A percentile compares a stretch with the other conserved stretches of the same genome.
These are phyloP conservation scores for Dipodomys merriami DNA, from an alignment of 2,113 vertebrate species.

Conservation along the genomic window DNA sequence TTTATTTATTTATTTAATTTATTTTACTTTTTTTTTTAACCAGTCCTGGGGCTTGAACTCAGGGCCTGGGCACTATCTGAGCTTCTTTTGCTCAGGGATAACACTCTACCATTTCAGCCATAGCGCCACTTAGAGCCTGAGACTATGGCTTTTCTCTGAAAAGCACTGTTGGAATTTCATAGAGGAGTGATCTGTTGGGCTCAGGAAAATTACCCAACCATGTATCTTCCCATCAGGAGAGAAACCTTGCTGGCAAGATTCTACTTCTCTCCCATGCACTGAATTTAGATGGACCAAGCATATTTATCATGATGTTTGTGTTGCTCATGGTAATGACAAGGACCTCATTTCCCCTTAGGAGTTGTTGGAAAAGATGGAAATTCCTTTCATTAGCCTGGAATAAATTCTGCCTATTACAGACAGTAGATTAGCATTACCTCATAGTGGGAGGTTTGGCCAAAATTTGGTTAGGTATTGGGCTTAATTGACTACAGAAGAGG, in stretches of 20 bases:
- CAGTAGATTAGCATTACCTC: neutral
- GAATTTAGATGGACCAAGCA: neutral
- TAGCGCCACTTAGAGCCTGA: neutral
- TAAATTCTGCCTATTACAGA: neutral
- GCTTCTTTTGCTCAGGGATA: too few species aligned
- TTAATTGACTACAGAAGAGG: neutral
- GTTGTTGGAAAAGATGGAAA: slow-evolving; percentile 7
- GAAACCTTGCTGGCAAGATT: neutral
- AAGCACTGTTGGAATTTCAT: neutral
- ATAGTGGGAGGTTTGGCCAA: neutral
- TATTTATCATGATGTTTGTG: neutral
- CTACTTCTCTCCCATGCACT: neutral
- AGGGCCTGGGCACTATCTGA: too few species aligned
- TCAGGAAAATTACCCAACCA: neutral
- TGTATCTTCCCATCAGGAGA: neutral
- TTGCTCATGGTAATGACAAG: neutral
- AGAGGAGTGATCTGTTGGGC: neutral
- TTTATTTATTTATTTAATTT: too few species aligned
- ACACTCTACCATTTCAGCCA: too few species aligned
- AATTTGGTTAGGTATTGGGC: neutral
- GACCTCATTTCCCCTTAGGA: slow-evolving; percentile 23
- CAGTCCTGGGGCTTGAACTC: too few species aligned
- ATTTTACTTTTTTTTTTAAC: too few species aligned
- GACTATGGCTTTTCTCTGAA: neutral
- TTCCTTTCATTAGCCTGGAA: neutral